These are phyloP conservation scores for Parapsyche elsis DNA, from an alignment of 1,140 invertebrate species.

Conservation along the genomic window DNA sequence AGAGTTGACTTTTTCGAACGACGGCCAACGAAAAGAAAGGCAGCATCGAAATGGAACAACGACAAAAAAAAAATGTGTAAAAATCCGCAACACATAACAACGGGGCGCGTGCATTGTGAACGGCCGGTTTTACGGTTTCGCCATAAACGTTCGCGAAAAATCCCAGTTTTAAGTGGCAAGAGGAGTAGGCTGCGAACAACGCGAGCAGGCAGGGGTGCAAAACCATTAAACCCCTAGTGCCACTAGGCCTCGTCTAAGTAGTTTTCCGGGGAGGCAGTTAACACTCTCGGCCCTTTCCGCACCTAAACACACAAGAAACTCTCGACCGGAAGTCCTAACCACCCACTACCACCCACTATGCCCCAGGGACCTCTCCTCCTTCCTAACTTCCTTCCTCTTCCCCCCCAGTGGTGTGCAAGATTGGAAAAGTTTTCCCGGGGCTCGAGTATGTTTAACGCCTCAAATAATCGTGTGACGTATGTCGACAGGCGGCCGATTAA, in stretches of 20 bases:
- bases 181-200: conserved; percentile 2
- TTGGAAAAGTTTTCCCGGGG: conserved; percentile 32
- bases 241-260: conserved; percentile 29
- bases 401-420: background rate
- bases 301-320: conserved; percentile 35
- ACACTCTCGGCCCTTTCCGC: conserved; percentile 21
- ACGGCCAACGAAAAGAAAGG: no score
- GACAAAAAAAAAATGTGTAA: no score
- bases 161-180: conserved; percentile 25
- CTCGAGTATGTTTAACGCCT: conserved; percentile 36
- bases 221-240: conserved; percentile 31
- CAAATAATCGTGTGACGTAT: conserved; percentile 31
- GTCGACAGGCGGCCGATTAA: background rate
- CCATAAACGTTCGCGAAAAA: conserved; percentile 31
- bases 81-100: no score
- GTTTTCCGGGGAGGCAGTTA: conserved; percentile 29
- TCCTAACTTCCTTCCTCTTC: no score
- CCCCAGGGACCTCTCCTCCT: no score
- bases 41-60: no score
- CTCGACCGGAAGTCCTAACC: no score
- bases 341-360: no score
- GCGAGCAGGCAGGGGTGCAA: background rate
- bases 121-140: background rate
- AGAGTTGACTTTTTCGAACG: no score
- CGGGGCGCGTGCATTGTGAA: background rate